These are phyloP conservation scores for Metaphire vulgaris DNA, from an alignment of 1,140 invertebrate species.

Conservation along the genomic window DNA sequence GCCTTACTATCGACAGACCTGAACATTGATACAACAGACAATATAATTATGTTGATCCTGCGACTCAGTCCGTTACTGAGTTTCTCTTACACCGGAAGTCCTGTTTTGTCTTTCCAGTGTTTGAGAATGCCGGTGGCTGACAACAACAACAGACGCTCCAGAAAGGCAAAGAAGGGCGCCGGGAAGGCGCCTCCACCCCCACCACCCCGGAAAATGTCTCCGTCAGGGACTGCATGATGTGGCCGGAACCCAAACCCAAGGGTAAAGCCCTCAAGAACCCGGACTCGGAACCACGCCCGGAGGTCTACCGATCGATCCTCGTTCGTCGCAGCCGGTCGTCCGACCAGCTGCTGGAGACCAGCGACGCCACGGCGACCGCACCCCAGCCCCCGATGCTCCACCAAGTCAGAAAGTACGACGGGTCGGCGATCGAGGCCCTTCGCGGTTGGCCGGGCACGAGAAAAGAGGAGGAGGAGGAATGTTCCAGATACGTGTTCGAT, in stretches of 20 bases:
- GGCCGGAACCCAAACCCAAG: neutral
- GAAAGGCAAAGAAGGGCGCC: neutral
- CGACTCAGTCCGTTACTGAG: too few species aligned
- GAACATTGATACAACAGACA: too few species aligned
- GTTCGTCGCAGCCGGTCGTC: neutral
- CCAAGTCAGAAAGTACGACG: neutral
- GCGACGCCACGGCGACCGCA: neutral
- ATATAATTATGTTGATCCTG: too few species aligned
- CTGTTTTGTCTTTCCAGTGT: too few species aligned
- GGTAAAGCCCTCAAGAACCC: neutral
- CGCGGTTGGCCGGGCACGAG: neutral
- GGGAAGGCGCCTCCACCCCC: neutral
- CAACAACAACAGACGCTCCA: neutral
- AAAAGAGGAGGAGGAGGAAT: neutral
- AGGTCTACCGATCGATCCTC: neutral
- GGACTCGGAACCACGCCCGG: neutral
- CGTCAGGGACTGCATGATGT: neutral
- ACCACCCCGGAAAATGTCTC: neutral
- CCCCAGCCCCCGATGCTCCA: too few species aligned
- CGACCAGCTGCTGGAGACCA: neutral
- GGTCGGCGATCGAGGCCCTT: neutral
- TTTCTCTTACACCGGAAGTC: too few species aligned
- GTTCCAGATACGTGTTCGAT: neutral
- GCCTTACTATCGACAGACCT: too few species aligned
- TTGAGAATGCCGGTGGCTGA: neutral